Evolutionary conservation across 2,888 invertebrate species (phyloP), one percentile per base, ranked within the genome.

Genomic region (Muschampia plurimacula): DNA sequence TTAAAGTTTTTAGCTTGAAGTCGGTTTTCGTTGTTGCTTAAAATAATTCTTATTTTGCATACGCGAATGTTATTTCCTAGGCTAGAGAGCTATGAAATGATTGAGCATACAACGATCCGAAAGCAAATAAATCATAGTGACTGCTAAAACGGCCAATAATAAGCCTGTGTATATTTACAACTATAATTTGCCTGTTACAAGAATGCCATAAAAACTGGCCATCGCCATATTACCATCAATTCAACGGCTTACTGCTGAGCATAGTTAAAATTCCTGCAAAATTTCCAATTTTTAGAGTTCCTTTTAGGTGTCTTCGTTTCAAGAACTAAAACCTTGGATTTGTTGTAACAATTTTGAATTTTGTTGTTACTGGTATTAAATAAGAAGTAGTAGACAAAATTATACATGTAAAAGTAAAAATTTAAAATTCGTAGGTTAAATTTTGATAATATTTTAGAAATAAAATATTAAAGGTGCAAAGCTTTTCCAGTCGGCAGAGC

Each of bases 81-180:
- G 49, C 49, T n/a, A 49, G 22, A 22, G 22, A 22, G 22, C 22
- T 22, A 22, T 22, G 22, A 0, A 22, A 22, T 22, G 22, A 22
- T 22, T 13, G 13, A n/a, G 13, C 15, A 15, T 52, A 8, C 52
- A 52, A 52, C 52, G 52, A 15, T 15, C 52, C 15, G 15, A 10
- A 52, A 15, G 52, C 15, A 52, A 52, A 52, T 52, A 52, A 52
- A 52, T 52, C 52, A 52, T 8, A 6, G 52, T 52, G 52, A 52
- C 52, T 15, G 52, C 8, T 52, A 52, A 52, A 52, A 52, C 8
- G 15, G 7, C 52, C 52, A 15, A 15, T 52, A 52, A 52, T 15
- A 52, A 52, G 52, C 15, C 52, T 15, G 15, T 52, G 52, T 52
- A 52, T 52, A 52, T 52, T 52, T 52, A 10, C 49, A 52, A 52